These are phyloP conservation scores for Caenorhabditis sp. DNA, from an alignment of 2,888 invertebrate genomes.

Conservation along the genomic window DNA sequence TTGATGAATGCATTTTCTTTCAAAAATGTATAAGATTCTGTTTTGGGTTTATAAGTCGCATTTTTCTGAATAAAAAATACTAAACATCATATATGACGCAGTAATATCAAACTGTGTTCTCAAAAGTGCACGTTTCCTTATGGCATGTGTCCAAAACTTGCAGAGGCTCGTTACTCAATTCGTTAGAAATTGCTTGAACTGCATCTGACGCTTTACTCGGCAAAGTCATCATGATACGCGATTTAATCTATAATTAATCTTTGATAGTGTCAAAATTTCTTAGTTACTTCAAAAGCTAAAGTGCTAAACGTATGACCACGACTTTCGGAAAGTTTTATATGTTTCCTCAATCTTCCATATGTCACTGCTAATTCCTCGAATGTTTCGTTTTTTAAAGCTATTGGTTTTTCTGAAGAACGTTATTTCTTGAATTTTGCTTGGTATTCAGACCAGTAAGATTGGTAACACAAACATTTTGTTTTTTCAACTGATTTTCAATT, in stretches of 20 bases:
- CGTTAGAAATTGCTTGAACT: slow-evolving; percentile 66
- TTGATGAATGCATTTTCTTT: slow-evolving; percentile 66
- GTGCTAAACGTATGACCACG: slow-evolving; percentile 62
- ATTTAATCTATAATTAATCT: slow-evolving; percentile 56
- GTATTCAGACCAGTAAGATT: too few species aligned
- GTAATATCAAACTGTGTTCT: slow-evolving; percentile 48
- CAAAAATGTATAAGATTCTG: slow-evolving; percentile 52
- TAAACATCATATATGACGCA: too few species aligned
- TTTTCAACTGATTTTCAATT: slow-evolving; percentile 64
- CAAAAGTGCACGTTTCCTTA: slow-evolving; percentile 53
- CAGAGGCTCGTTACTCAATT: slow-evolving; percentile 63
- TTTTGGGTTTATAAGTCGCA: slow-evolving; percentile 54
- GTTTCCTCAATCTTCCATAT: slow-evolving; percentile 56
- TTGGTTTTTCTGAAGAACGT: slow-evolving; percentile 8
- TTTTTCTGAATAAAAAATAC: slow-evolving; percentile 46
- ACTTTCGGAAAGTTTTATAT: slow-evolving; percentile 49
- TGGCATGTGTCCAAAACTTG: slow-evolving; percentile 64
- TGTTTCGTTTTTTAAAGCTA: slow-evolving; percentile 48
- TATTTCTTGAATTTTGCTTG: too few species aligned
- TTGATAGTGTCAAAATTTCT: neutral
- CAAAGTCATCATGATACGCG: slow-evolving; percentile 60
- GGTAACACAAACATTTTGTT: slow-evolving; percentile 15
- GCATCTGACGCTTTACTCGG: slow-evolving; percentile 45
- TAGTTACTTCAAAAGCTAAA: slow-evolving; percentile 49
- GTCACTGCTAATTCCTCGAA: slow-evolving; percentile 56